phyloP scores from a whole-genome alignment of 2,888 invertebrate genomes.

The Ecliptopera silaceata region DNA sequence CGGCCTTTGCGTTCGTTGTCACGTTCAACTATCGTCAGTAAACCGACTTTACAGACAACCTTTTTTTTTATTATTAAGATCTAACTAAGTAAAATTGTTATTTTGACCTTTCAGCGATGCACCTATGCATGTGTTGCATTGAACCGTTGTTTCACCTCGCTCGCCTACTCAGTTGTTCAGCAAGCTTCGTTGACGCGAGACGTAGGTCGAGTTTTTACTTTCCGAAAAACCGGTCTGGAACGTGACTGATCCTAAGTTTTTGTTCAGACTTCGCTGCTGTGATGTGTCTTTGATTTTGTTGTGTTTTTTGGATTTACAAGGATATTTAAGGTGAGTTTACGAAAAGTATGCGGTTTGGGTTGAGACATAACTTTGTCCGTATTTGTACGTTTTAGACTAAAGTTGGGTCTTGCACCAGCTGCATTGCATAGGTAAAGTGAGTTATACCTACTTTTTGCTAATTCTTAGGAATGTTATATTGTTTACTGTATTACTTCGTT shows the following conservation, averaged over 20 bases:
- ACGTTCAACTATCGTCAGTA: too few species aligned
- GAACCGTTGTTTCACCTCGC: conserved; percentile 29
- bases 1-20: too few species aligned
- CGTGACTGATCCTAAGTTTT: conserved; percentile 28
- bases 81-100: neutral
- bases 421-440: too few species aligned
- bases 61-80: too few species aligned
- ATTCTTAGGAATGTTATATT: too few species aligned
- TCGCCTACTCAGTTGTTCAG: conserved; percentile 40
- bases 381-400: too few species aligned
- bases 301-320: conserved; percentile 36
- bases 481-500: too few species aligned
- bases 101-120: conserved; percentile 34
- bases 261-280: conserved; percentile 21
- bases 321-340: conserved; percentile 34
- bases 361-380: too few species aligned
- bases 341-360: neutral
- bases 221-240: conserved; percentile 35
- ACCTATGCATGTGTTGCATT: conserved; percentile 28
- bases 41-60: too few species aligned
- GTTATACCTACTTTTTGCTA: too few species aligned
- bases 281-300: conserved; percentile 23
- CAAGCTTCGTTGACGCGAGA: conserved; percentile 60
- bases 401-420: too few species aligned
- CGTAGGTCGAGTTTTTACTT: conserved; percentile 51